Conservation (phyloP, 1,140 invertebrate genomes). For the Macrosteles quadrilineatus region DNA sequence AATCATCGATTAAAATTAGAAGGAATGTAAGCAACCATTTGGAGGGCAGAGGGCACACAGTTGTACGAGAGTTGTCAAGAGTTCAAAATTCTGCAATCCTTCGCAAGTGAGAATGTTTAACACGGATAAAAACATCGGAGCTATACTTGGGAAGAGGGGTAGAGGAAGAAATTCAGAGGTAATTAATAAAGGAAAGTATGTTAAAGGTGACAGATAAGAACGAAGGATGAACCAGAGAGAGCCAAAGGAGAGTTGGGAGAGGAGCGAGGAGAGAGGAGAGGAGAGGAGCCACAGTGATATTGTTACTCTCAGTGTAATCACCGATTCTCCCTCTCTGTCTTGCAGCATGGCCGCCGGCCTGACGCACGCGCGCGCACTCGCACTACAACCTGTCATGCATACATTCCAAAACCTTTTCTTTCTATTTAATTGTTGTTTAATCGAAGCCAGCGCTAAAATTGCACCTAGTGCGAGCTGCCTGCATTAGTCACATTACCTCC, state of each 20-base stretch:
- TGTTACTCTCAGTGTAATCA: slow-evolving; percentile 23
- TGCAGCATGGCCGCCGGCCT: slow-evolving; percentile 10
- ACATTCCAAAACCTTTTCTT: slow-evolving; percentile 14
- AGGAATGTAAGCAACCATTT: too few relatives aligned
- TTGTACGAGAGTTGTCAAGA: too few relatives aligned
- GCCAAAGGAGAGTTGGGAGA: not conserved
- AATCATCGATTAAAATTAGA: too few relatives aligned
- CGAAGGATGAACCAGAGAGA: too few relatives aligned
- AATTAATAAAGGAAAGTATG: too few relatives aligned
- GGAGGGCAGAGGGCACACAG: too few relatives aligned
- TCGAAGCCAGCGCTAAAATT: slow-evolving; percentile 18
- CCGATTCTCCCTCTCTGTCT: slow-evolving; percentile 7
- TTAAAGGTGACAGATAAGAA: too few relatives aligned
- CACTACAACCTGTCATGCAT: slow-evolving; percentile 23
- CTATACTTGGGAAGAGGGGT: too few relatives aligned
- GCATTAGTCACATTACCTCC: slow-evolving; percentile 19
- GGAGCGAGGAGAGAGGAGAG: not conserved
- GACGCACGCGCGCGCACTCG: not conserved
- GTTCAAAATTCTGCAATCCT: too few relatives aligned
- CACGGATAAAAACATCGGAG: too few relatives aligned
- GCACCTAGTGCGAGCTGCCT: not conserved
- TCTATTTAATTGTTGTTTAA: slow-evolving; percentile 24
- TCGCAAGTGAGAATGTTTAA: too few relatives aligned
- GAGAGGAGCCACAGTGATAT: slow-evolving; percentile 19
- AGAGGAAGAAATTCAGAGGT: too few relatives aligned